Base-by-base conservation (phyloP, 2,888 invertebrate genomes). In the Cerceris rybyensis region DNA sequence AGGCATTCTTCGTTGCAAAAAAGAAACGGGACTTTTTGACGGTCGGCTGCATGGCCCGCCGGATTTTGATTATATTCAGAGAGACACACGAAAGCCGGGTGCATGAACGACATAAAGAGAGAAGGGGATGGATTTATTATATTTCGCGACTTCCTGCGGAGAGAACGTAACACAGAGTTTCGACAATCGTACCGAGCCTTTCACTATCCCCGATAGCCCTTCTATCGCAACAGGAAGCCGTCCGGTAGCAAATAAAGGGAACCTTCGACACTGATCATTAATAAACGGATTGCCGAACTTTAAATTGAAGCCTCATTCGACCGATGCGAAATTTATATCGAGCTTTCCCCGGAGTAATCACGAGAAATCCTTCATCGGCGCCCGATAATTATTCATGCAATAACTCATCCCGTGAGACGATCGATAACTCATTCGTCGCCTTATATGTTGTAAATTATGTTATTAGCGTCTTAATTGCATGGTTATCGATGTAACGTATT, bases 391-490 rank as follows among this genome's bases (percentile, higher is more conserved):
- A 84, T 84, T 78, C 78, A 69, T 67, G 80, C 82, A 86, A 88
- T 88, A 87, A 88, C 79, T 87, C 84, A 84, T 75, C 66, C 71
- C 74, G 41, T 70, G 75, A 61, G 80, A 67, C 85, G 81, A 83
- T 84, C 87, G 80, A 86, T 88, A 88, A 87, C 76, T 88, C 87
- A 88, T 83, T 63, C 68, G 64, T 65, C 80, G 81, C 68, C 75
- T 78, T 79, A 79, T 78, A 69, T 73, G 80, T 78, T 81, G 84
- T 82, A 87, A 87, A 87, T 88, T 84, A 87, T 82, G 79, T 88
- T 86, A 88, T 88, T 88, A 86, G 78, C 83, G 78, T 71, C 75
- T 84, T 88, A 87, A 88, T 87, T 87, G 86, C 85, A 67, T 63
- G 74, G 58, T 83, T 87, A 86, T 84, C 86, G 78, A 75, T 74